Evolutionary conservation across 92 coral and sea anemone species (phyloP).

Genomic region (Porites rus): DNA sequence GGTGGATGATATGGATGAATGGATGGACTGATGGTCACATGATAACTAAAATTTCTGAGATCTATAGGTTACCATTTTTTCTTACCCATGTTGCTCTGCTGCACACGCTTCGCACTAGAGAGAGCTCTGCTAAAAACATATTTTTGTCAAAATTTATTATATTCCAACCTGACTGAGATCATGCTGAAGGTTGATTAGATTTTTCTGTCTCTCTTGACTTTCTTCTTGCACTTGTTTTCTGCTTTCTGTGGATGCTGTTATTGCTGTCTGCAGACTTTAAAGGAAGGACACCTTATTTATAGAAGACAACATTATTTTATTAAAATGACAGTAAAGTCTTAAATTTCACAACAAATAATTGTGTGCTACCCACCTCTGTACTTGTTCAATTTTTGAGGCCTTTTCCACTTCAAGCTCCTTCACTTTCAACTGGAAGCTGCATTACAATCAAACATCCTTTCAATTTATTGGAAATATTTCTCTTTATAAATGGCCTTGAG

Average conservation of each 20-base stretch:
- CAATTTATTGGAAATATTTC: too few species aligned
- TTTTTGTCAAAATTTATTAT: background rate
- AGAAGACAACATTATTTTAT: background rate
- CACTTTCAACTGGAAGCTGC: slow-evolving; percentile 89
- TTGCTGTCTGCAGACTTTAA: slow-evolving; percentile 94
- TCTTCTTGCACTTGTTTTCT: slow-evolving; percentile 91
- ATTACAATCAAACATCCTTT: background rate
- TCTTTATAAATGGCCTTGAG: too few species aligned
- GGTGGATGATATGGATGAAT: too few species aligned
- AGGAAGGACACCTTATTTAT: background rate
- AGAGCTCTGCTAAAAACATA: background rate
- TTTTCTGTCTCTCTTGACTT: slow-evolving; percentile 90
- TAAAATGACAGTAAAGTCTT: too few species aligned
- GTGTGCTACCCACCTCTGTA: slow-evolving; percentile 76
- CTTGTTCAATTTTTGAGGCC: slow-evolving; percentile 90
- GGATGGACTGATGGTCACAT: too few species aligned
- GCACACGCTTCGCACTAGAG: too few species aligned
- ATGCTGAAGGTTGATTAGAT: slow-evolving; percentile 81
- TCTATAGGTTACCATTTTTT: too few species aligned
- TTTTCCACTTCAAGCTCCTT: slow-evolving; percentile 96
- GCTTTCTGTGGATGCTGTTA: slow-evolving; percentile 93
- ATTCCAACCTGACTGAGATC: slow-evolving; percentile 85
- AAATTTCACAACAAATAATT: too few species aligned
- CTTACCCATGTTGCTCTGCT: too few species aligned
- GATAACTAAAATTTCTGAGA: too few species aligned